A percentile compares a stretch with the other conserved stretches of the same genome.
Evolutionary conservation across 2,113 vertebrate species (phyloP).

Genomic region (Thamnophis sirtalis): DNA sequence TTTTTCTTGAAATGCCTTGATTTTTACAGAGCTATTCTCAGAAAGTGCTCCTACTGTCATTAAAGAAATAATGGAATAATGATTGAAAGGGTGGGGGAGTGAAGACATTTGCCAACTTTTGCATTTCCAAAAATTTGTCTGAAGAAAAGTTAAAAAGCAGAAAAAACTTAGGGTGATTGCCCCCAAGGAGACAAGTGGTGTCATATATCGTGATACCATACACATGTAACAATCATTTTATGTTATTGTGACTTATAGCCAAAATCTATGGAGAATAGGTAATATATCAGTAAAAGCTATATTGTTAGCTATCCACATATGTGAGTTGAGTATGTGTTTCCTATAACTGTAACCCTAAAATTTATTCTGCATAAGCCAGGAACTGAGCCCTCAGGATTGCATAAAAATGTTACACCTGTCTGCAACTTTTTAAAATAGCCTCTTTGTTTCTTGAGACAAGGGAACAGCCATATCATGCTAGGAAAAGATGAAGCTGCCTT

Average conservation of each 20-base stretch:
- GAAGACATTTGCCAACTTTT: not conserved
- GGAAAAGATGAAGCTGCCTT: not conserved
- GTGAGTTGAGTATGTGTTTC: not conserved
- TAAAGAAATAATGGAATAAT: constrained; percentile 51
- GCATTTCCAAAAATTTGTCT: not conserved
- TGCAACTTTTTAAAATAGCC: not conserved
- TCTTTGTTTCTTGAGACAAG: not conserved
- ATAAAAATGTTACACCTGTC: not conserved
- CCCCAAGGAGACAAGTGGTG: not conserved
- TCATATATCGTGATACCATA: not conserved
- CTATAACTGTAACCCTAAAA: not conserved
- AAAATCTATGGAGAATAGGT: not conserved
- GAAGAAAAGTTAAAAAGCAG: not conserved
- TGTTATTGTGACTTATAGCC: not conserved
- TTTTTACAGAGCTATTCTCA: constrained; percentile 43
- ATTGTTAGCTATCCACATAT: not conserved
- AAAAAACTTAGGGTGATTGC: not conserved
- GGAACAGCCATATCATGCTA: not conserved
- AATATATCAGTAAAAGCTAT: not conserved
- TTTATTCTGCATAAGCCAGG: not conserved
- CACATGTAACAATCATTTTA: not conserved
- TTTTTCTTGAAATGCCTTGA: constrained; percentile 32
- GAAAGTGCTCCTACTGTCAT: constrained; percentile 29
- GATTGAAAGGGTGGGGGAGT: constrained; percentile 23
- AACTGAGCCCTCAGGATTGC: not conserved